These are phyloP conservation scores for Alsophila aescularia DNA, from an alignment of 2,888 invertebrate species.

Conservation along the genomic window DNA sequence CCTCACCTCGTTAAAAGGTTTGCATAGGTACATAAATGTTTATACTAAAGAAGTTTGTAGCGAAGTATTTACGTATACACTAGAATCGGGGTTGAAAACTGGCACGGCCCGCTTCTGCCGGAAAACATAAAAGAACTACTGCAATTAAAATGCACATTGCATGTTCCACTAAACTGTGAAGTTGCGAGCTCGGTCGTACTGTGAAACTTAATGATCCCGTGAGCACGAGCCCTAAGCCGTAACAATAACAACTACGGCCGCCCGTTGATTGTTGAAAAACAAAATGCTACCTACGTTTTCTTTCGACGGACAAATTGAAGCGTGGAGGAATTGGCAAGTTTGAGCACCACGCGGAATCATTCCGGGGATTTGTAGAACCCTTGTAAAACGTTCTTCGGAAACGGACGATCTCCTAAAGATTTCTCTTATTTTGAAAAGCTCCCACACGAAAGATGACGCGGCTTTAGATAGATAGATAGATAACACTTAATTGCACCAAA, in stretches of 20 bases:
- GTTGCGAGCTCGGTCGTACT: slow-evolving; percentile 20
- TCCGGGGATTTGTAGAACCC: slow-evolving; percentile 69
- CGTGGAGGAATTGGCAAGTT: slow-evolving; percentile 62
- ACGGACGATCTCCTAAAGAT: slow-evolving; percentile 51
- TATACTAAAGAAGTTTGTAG: slow-evolving; percentile 7
- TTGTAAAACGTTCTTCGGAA: slow-evolving; percentile 68
- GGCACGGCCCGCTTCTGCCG: slow-evolving; percentile 1
- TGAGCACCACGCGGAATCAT: slow-evolving; percentile 57
- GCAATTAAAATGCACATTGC: slow-evolving; percentile 31
- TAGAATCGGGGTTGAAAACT: slow-evolving; percentile 11
- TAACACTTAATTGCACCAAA: no score
- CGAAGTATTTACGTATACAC: slow-evolving; percentile 17
- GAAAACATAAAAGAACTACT: slow-evolving; percentile 15
- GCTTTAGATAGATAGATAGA: no score
- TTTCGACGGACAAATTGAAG: slow-evolving; percentile 68
- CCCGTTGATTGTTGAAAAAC: slow-evolving; percentile 55
- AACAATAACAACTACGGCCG: slow-evolving; percentile 61
- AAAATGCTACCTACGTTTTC: slow-evolving; percentile 63
- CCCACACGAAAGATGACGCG: slow-evolving; percentile 53
- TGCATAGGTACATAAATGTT: slow-evolving; percentile 13
- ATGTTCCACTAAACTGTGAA: slow-evolving; percentile 23
- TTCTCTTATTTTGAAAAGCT: slow-evolving; percentile 65
- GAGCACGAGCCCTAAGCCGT: slow-evolving; percentile 47
- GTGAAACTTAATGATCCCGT: slow-evolving; percentile 40
- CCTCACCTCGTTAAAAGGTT: slow-evolving; percentile 18